Conservation (phyloP, 92 coral and sea anemone species). For the Galaxea fascicularis region DNA sequence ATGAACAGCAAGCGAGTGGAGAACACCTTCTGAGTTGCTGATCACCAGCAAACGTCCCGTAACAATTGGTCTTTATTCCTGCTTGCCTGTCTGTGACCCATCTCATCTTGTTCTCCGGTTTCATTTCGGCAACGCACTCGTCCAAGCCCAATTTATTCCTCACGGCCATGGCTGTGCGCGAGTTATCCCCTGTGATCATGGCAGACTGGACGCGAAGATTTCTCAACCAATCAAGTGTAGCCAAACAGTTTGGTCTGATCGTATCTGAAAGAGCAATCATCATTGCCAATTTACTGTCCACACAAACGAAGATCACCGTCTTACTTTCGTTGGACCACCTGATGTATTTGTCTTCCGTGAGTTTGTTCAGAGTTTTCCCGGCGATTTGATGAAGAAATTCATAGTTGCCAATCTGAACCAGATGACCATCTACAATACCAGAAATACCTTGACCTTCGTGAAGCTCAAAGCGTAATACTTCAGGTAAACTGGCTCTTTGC, state of each 20-base stretch:
- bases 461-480: slow-evolving; percentile 83
- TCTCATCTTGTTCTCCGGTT: slow-evolving; percentile 90
- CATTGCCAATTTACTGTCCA: slow-evolving; percentile 78
- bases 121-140: slow-evolving; percentile 94
- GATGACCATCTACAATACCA: slow-evolving; percentile 82
- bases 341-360: slow-evolving; percentile 70
- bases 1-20: slow-evolving; percentile 10
- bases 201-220: slow-evolving; percentile 88
- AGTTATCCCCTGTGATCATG: slow-evolving; percentile 98
- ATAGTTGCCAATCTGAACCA: slow-evolving; percentile 83
- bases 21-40: not conserved
- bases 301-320: slow-evolving; percentile 94
- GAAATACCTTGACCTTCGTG: slow-evolving; percentile 96
- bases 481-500: slow-evolving; percentile 71
- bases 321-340: slow-evolving; percentile 90
- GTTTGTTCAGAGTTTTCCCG: slow-evolving; percentile 46
- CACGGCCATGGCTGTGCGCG: slow-evolving; percentile 98
- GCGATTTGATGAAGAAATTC: slow-evolving; percentile 69
- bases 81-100: slow-evolving; percentile 85
- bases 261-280: slow-evolving; percentile 98
- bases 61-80: not conserved
- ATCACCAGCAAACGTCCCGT: not conserved
- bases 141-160: slow-evolving; percentile 81
- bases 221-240: slow-evolving; percentile 82
- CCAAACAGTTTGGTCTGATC: slow-evolving; percentile 80